These are phyloP conservation scores for Hybos culiciformis DNA, from an alignment of 2,888 invertebrate genomes.

Conservation along the genomic window DNA sequence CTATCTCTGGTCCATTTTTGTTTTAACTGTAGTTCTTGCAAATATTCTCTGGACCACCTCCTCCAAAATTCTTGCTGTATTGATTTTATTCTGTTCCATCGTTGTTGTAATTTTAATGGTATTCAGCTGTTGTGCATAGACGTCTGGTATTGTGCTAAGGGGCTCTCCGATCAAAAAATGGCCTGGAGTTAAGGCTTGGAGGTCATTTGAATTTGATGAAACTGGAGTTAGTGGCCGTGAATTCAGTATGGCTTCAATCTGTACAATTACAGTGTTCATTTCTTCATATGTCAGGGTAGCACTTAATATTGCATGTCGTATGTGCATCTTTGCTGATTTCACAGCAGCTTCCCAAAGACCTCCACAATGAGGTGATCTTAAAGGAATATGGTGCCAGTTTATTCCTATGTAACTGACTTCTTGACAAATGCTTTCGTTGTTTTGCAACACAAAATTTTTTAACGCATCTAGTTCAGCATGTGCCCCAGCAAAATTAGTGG, in stretches of 20 bases:
- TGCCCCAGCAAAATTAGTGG: constrained; percentile 11
- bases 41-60: background rate
- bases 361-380: constrained; percentile 13
- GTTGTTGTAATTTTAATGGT: background rate
- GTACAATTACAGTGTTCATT: constrained; percentile 12
- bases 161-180: background rate
- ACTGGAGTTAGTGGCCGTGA: constrained; percentile 15
- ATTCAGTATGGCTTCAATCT: constrained; percentile 17
- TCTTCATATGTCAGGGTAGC: constrained; percentile 13
- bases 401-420: background rate
- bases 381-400: constrained; percentile 12
- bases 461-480: background rate
- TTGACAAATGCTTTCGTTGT: too few relatives aligned
- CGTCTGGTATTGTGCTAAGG: too few relatives aligned
- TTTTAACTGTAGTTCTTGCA: background rate
- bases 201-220: constrained; percentile 14
- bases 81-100: background rate
- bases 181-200: background rate
- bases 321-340: constrained; percentile 13
- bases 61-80: background rate
- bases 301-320: constrained; percentile 10
- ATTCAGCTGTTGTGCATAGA: too few relatives aligned
- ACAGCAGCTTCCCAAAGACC: constrained; percentile 15
- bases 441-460: too few relatives aligned
- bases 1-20: background rate